Conservation (phyloP, 2,797 vertebrate genomes). For the Botia kubotai region DNA sequence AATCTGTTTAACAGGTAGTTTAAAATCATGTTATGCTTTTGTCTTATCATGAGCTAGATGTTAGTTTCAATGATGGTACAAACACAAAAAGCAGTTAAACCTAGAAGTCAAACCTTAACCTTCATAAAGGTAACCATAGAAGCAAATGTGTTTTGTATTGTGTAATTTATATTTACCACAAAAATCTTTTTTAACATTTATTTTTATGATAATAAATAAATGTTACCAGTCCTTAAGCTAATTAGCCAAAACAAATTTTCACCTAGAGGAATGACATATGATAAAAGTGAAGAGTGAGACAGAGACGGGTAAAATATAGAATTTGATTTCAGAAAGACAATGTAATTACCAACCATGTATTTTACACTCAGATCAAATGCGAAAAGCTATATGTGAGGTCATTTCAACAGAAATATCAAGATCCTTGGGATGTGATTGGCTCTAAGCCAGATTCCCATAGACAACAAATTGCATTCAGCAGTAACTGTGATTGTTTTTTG, state of each 20-base stretch:
- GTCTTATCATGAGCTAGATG: neutral
- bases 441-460: neutral
- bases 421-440: neutral
- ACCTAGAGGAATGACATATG: neutral
- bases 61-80: neutral
- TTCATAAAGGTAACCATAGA: too few species aligned
- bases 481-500: neutral
- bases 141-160: too few species aligned
- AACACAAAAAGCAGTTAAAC: neutral
- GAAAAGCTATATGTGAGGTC: neutral
- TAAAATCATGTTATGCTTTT: neutral
- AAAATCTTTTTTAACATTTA: neutral
- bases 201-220: neutral
- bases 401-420: conserved; percentile 7
- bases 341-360: conserved; percentile 1
- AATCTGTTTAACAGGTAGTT: conserved; percentile 73
- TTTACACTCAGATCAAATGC: neutral
- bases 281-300: neutral
- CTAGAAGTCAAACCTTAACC: too few species aligned
- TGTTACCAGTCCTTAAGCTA: neutral
- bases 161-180: too few species aligned
- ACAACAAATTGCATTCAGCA: neutral
- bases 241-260: neutral
- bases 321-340: neutral
- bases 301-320: neutral